These are phyloP conservation scores for Gasterosteus nipponicus DNA, from an alignment of 2,113 vertebrate species.

Conservation along the genomic window DNA sequence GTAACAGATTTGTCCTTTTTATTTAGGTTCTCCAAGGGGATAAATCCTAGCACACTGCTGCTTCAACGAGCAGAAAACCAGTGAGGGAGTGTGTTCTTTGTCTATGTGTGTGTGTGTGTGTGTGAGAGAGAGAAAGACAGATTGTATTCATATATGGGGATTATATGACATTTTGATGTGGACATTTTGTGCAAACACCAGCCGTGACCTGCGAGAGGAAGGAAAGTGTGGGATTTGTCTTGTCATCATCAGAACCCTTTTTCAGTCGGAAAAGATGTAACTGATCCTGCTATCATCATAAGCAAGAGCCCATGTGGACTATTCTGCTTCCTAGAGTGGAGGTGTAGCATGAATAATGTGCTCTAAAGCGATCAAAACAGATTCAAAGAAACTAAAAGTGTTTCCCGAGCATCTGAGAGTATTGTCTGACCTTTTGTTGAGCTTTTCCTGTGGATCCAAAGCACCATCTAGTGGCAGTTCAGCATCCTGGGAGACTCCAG, in stretches of 20 bases:
- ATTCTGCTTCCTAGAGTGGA: conserved; percentile 34
- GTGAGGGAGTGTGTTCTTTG: conserved; percentile 51
- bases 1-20: conserved; percentile 66
- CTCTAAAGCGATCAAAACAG: conserved; percentile 14
- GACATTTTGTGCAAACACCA: conserved; percentile 37
- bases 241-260: conserved; percentile 2
- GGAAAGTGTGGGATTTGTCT: conserved; percentile 43
- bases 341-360: conserved; percentile 35
- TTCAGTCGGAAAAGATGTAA: conserved; percentile 32
- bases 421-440: conserved; percentile 13
- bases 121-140: conserved; percentile 44
- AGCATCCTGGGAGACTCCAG: conserved; percentile 16
- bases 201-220: conserved; percentile 32
- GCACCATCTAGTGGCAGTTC: conserved; percentile 64
- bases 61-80: conserved; percentile 52
- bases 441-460: conserved; percentile 46
- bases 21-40: conserved; percentile 93
- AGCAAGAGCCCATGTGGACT: conserved; percentile 16
- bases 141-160: conserved; percentile 57
- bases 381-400: background rate
- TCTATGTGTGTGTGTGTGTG: conserved; percentile 37
- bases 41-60: conserved; percentile 87
- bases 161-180: conserved; percentile 51
- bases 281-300: conserved; percentile 10
- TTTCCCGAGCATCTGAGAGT: conserved; percentile 13